These are phyloP conservation scores for Dinocampus coccinellae DNA, from an alignment of 2,888 invertebrate species.

Conservation along the genomic window DNA sequence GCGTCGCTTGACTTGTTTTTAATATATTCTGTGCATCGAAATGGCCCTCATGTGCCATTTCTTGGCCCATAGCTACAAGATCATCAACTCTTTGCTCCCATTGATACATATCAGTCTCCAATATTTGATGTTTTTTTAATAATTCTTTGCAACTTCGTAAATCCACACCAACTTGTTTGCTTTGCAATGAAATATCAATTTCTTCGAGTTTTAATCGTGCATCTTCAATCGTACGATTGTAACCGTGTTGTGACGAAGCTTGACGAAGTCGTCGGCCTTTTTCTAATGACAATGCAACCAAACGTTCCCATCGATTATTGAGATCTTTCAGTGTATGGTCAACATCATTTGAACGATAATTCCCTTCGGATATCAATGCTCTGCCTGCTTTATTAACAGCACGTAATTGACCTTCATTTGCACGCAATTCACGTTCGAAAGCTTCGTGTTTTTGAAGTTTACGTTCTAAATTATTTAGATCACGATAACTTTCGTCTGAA, in stretches of 20 bases:
- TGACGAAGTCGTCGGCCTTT: slow-evolving; percentile 85
- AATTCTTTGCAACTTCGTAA: slow-evolving; percentile 92
- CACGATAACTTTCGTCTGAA: slow-evolving; percentile 92
- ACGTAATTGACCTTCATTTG: slow-evolving; percentile 92
- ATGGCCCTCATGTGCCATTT: slow-evolving; percentile 94
- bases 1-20: slow-evolving; percentile 81
- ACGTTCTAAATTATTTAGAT: slow-evolving; percentile 88
- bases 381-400: slow-evolving; percentile 87
- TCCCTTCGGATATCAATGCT: slow-evolving; percentile 79
- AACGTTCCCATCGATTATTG: slow-evolving; percentile 83
- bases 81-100: slow-evolving; percentile 86
- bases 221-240: slow-evolving; percentile 87
- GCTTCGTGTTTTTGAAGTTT: slow-evolving; percentile 97
- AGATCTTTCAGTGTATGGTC: slow-evolving; percentile 77
- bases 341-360: slow-evolving; percentile 79
- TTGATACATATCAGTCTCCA: slow-evolving; percentile 89
- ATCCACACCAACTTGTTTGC: slow-evolving; percentile 89
- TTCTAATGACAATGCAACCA: slow-evolving; percentile 78
- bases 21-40: slow-evolving; percentile 92
- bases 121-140: slow-evolving; percentile 87
- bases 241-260: slow-evolving; percentile 86
- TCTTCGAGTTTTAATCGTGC: slow-evolving; percentile 89
- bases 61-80: slow-evolving; percentile 84
- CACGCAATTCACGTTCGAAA: slow-evolving; percentile 93
- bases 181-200: slow-evolving; percentile 82